Evolutionary conservation across 1,140 invertebrate genomes (phyloP).

Genomic region (Procambarus virginalis): DNA sequence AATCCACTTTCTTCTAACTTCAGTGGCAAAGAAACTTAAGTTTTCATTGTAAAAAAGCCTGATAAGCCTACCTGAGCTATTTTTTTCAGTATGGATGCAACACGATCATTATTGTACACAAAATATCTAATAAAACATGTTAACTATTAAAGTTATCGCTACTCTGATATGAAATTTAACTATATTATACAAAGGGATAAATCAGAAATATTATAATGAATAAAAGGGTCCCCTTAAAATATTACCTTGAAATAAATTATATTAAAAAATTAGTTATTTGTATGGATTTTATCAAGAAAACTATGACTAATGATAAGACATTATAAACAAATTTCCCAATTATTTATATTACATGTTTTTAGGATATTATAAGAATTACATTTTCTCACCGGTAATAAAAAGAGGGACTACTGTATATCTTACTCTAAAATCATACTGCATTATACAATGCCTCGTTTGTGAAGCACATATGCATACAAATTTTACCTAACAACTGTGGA

Average conservation of each 20-base stretch:
- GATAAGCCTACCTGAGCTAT: not conserved
- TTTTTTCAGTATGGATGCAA: not conserved
- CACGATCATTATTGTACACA: not conserved
- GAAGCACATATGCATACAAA: not conserved
- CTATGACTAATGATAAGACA: not conserved
- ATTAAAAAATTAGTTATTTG: not conserved
- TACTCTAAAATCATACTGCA: conserved; percentile 12
- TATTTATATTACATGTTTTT: not conserved
- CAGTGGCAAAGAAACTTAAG: not conserved
- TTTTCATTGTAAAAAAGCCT: not conserved
- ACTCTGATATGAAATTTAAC: too few relatives aligned
- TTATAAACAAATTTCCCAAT: not conserved
- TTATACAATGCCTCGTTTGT: not conserved
- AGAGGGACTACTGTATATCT: conserved; percentile 2
- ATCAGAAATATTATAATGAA: too few relatives aligned
- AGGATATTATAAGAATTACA: not conserved
- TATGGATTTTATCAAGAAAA: not conserved
- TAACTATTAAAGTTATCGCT: too few relatives aligned
- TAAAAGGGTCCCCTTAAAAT: too few relatives aligned
- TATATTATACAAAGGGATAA: too few relatives aligned
- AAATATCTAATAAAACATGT: not conserved
- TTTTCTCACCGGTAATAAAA: not conserved
- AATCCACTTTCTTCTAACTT: not conserved
- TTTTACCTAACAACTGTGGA: conserved; percentile 18
- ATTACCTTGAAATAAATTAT: too few relatives aligned